Evolutionary conservation across 2,113 vertebrate genomes (phyloP).

Genomic region (Bos javanicus): DNA sequence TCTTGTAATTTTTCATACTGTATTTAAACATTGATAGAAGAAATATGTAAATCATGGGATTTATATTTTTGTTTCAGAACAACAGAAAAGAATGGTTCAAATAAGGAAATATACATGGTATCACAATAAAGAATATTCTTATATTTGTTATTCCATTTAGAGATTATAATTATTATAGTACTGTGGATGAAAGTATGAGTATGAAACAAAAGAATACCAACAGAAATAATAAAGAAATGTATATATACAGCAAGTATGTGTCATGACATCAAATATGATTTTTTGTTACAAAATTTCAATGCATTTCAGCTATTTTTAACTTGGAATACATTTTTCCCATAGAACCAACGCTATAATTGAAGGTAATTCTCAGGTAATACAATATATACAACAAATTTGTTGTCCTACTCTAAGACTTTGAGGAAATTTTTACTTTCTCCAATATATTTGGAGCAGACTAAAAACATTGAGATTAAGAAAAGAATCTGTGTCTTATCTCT

Average conservation of each 20-base stretch:
- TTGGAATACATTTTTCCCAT: not conserved
- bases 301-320: not conserved
- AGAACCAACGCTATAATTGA: not conserved
- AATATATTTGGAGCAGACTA: not conserved
- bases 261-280: not conserved
- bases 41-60: not conserved
- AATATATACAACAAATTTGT: not conserved
- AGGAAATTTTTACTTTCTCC: not conserved
- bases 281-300: not conserved
- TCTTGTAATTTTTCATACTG: not conserved
- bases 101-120: not conserved
- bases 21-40: slow-evolving; percentile 18
- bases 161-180: not conserved
- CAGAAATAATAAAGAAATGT: not conserved
- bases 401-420: not conserved
- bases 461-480: not conserved
- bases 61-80: not conserved
- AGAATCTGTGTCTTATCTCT: not conserved
- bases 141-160: not conserved
- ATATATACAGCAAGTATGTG: not conserved
- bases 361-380: not conserved
- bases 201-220: not conserved
- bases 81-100: not conserved
- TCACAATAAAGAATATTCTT: not conserved
- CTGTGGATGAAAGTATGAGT: not conserved